Evolutionary conservation across 1,140 invertebrate species (phyloP).

Genomic region (Drosophila kanapiae): DNA sequence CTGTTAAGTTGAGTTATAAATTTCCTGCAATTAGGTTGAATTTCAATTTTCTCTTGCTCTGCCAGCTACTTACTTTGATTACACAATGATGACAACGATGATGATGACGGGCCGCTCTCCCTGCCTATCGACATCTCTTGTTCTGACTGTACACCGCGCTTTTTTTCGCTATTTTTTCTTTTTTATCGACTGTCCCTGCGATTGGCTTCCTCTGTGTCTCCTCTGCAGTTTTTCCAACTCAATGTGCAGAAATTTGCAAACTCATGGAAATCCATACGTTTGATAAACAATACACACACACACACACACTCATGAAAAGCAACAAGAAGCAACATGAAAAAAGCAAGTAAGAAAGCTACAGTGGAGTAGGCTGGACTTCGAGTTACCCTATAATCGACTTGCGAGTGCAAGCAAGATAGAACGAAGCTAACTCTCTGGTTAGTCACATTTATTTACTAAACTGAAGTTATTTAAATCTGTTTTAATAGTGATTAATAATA

Average conservation of each 20-base stretch:
- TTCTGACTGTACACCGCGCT: conserved; percentile 31
- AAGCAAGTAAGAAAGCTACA: conserved; percentile 10
- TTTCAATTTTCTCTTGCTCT: conserved; percentile 67
- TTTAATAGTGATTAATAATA: no score
- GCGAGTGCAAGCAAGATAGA: no score
- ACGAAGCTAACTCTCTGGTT: no score
- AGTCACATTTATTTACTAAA: no score
- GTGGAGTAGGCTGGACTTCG: neutral
- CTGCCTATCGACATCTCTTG: conserved; percentile 47
- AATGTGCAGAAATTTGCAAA: conserved; percentile 67
- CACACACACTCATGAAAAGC: neutral
- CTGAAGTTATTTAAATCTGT: no score
- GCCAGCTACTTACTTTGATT: conserved; percentile 75
- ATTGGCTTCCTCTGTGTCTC: conserved; percentile 65
- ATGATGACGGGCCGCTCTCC: conserved; percentile 1
- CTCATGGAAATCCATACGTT: conserved; percentile 56
- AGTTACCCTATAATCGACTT: neutral
- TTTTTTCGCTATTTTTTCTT: neutral
- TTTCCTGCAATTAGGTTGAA: conserved; percentile 81
- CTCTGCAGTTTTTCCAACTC: conserved; percentile 77
- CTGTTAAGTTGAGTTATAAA: conserved; percentile 81
- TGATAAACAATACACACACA: conserved; percentile 40
- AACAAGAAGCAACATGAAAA: conserved; percentile 28
- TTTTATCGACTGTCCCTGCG: conserved; percentile 24
- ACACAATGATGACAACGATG: conserved; percentile 45